These are phyloP conservation scores for Hymenochirus boettgeri DNA, from an alignment of 2,113 vertebrate genomes.

Conservation along the genomic window DNA sequence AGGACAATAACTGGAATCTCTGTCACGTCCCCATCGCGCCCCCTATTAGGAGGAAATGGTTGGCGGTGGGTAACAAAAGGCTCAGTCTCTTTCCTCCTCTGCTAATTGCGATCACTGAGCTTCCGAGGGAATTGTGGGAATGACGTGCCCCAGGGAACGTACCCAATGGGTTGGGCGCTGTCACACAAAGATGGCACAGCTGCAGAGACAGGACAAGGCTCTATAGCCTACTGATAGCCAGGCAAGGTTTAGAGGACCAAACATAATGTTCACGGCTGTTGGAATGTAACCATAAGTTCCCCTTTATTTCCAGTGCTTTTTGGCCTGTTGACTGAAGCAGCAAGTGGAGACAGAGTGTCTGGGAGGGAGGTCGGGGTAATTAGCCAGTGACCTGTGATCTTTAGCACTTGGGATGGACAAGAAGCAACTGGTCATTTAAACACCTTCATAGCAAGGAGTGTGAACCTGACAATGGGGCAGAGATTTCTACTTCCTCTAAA, in stretches of 20 bases:
- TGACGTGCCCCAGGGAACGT: neutral
- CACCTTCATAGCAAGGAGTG: neutral
- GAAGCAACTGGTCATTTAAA: conserved; percentile 3
- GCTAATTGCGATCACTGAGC: neutral
- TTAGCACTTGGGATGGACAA: neutral
- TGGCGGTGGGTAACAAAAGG: neutral
- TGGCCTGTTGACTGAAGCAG: conserved; percentile 12
- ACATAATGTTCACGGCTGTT: no score
- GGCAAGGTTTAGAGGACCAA: no score
- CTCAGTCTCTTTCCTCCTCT: neutral
- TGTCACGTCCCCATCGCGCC: neutral
- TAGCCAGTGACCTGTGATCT: neutral
- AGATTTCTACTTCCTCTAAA: neutral
- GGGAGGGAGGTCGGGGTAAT: neutral
- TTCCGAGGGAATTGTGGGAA: neutral
- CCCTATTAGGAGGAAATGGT: neutral
- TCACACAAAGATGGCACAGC: neutral
- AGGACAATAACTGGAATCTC: neutral
- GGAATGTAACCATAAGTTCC: no score
- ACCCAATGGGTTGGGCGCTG: conserved; percentile 38
- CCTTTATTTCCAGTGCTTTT: no score
- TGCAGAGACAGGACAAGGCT: no score
- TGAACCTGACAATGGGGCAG: neutral
- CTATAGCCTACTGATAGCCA: no score
- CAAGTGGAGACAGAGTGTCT: conserved; percentile 4